Conservation (phyloP, 2,113 vertebrate genomes). For the Siphamia tubifer region DNA sequence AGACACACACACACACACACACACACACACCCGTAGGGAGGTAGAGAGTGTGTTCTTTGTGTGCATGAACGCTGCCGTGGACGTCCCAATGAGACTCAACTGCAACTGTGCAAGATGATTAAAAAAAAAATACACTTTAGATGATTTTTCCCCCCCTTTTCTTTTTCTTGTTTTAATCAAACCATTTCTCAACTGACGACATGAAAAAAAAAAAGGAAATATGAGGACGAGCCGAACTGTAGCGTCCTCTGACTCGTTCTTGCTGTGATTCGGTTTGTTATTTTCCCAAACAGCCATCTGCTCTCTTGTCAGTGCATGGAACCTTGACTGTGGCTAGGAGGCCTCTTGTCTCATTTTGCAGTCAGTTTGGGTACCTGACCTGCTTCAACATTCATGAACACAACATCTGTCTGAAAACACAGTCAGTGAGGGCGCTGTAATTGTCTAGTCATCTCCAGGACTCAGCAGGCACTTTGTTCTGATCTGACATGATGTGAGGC, state of each 20-base stretch:
- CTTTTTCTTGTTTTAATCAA: slow-evolving; percentile 12
- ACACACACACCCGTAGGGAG: not conserved
- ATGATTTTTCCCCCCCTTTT: not conserved
- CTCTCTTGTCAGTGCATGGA: slow-evolving; percentile 61
- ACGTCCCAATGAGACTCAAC: no score
- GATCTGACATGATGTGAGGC: no score
- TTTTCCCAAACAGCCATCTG: slow-evolving; percentile 71
- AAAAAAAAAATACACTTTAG: not conserved
- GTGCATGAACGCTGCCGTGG: no score
- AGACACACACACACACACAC: not conserved
- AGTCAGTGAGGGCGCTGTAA: slow-evolving; percentile 33
- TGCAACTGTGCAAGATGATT: slow-evolving; percentile 3
- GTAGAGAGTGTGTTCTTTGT: not conserved
- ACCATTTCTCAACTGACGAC: slow-evolving; percentile 31
- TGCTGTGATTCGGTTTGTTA: slow-evolving; percentile 57
- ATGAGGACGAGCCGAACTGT: slow-evolving; percentile 17
- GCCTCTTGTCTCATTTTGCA: slow-evolving; percentile 68
- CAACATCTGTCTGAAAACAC: slow-evolving; percentile 63
- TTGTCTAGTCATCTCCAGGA: slow-evolving; percentile 18
- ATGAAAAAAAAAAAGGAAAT: slow-evolving; percentile 34
- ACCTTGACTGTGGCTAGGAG: slow-evolving; percentile 64
- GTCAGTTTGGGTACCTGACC: slow-evolving; percentile 60
- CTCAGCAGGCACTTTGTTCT: not conserved
- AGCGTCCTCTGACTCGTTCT: slow-evolving; percentile 22
- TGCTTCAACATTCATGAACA: slow-evolving; percentile 49